Conservation (phyloP, 2,113 vertebrate genomes). For the Forbesichthys papilliferus region DNA sequence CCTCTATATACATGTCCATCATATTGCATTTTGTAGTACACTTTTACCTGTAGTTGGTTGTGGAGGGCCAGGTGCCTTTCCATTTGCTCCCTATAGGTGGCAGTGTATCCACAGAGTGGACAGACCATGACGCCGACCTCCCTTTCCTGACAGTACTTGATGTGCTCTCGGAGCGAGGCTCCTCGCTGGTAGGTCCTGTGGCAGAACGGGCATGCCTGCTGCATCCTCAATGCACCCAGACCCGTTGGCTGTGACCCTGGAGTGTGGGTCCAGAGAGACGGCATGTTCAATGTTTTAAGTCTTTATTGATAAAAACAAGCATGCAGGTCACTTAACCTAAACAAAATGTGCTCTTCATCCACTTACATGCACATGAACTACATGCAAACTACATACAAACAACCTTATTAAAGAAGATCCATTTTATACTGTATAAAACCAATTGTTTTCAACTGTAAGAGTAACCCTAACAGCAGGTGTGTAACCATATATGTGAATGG, state of each 20-base stretch:
- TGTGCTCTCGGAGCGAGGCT: conserved; percentile 72
- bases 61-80: conserved; percentile 74
- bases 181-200: conserved; percentile 68
- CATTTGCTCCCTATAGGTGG: conserved; percentile 74
- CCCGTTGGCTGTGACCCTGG: conserved; percentile 45
- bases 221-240: conserved; percentile 34
- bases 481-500: too few relatives aligned
- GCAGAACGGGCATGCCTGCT: conserved; percentile 78
- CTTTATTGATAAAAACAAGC: not conserved
- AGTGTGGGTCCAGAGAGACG: not conserved
- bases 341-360: too few relatives aligned
- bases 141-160: conserved; percentile 75
- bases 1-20: not conserved
- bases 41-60: conserved; percentile 73
- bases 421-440: too few relatives aligned
- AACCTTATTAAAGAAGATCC: too few relatives aligned
- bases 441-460: too few relatives aligned
- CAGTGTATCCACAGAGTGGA: conserved; percentile 75
- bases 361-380: too few relatives aligned
- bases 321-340: not conserved
- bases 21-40: conserved; percentile 27
- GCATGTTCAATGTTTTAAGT: not conserved
- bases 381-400: too few relatives aligned
- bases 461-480: too few relatives aligned
- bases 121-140: conserved; percentile 68